A percentile compares a stretch with the other conserved stretches of the same genome.
These are phyloP conservation scores for Notolepis coatsorum DNA, from an alignment of 2,797 vertebrate genomes.

Conservation along the genomic window DNA sequence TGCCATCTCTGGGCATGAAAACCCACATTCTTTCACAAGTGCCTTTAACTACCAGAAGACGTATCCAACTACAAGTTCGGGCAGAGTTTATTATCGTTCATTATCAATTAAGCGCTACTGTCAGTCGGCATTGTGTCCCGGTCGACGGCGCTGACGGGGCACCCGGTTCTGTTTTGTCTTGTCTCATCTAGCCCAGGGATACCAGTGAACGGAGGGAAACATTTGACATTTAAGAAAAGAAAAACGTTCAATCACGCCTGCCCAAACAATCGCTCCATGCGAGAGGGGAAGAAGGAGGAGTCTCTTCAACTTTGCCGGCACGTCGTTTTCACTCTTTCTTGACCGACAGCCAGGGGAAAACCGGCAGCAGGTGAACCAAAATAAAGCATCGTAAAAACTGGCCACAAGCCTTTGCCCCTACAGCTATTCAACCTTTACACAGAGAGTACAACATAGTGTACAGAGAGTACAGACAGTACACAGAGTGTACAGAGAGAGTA, in stretches of 20 bases:
- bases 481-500: too few relatives aligned
- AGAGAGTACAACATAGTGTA: background rate
- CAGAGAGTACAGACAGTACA: too few relatives aligned
- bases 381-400: slow-evolving; percentile 29
- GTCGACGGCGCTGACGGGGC: background rate
- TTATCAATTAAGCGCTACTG: background rate
- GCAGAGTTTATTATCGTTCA: background rate
- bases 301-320: slow-evolving; percentile 36
- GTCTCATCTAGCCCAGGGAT: slow-evolving; percentile 19
- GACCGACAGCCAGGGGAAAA: slow-evolving; percentile 31
- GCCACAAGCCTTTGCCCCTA: background rate
- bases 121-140: background rate
- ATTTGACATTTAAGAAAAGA: slow-evolving; percentile 49
- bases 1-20: too few relatives aligned
- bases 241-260: slow-evolving; percentile 7
- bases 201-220: slow-evolving; percentile 29
- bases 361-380: slow-evolving; percentile 43
- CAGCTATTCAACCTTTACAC: background rate
- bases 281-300: background rate
- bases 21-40: too few relatives aligned
- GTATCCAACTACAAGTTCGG: background rate
- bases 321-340: background rate
- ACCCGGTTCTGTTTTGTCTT: slow-evolving; percentile 32
- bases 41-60: too few relatives aligned
- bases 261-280: background rate